Evolutionary conservation across 2,797 vertebrate species (phyloP).

Genomic region (Syngnathus rostellatus): DNA sequence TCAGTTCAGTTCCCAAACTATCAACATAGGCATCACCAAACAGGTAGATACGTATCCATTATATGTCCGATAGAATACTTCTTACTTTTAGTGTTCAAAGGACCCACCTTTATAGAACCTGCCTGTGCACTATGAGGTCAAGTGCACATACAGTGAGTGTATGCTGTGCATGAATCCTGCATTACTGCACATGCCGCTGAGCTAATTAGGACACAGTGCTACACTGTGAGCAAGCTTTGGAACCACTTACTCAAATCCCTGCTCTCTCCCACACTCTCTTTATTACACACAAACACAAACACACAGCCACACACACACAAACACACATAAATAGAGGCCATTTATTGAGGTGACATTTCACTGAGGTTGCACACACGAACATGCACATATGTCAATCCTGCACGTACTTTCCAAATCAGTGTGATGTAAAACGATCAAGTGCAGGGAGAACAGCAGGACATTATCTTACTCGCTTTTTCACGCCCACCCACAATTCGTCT

Average conservation of each 20-base stretch:
- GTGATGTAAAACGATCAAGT: slow-evolving; percentile 66
- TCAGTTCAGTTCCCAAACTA: too few species aligned
- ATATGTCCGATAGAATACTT: too few species aligned
- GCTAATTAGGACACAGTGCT: slow-evolving; percentile 44
- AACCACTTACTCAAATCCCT: slow-evolving; percentile 29
- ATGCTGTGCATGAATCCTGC: slow-evolving; percentile 28
- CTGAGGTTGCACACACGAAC: slow-evolving; percentile 26
- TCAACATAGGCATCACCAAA: too few species aligned
- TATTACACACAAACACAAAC: not conserved
- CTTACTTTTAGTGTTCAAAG: too few species aligned
- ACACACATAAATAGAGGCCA: slow-evolving; percentile 6
- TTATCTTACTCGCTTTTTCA: slow-evolving; percentile 33
- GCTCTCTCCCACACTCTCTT: slow-evolving; percentile 19
- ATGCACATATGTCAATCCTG: slow-evolving; percentile 3
- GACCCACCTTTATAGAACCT: too few species aligned
- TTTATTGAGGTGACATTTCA: slow-evolving; percentile 38
- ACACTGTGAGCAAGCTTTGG: slow-evolving; percentile 16
- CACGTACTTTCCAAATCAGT: slow-evolving; percentile 18
- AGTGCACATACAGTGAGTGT: slow-evolving; percentile 5
- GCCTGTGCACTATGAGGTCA: not conserved
- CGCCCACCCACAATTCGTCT: slow-evolving; percentile 23
- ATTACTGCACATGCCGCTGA: slow-evolving; percentile 31
- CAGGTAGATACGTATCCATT: too few species aligned
- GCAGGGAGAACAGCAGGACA: slow-evolving; percentile 49
- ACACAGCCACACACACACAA: slow-evolving; percentile 8